A percentile compares a stretch with the other conserved stretches of the same genome.
Conservation (phyloP, 1,140 invertebrate genomes). For the Papilio machaon region DNA sequence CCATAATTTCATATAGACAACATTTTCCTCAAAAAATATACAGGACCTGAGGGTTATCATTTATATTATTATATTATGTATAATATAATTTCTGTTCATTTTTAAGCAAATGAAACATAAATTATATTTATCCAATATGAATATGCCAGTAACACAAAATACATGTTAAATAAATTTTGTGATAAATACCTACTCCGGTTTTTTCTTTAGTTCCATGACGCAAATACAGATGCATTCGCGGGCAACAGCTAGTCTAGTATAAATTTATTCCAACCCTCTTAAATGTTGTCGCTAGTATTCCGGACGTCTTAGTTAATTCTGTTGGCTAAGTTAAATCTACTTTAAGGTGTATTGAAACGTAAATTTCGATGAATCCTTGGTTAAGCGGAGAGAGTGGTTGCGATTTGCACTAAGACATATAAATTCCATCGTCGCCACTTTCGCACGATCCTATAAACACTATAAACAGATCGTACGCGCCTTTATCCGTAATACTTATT, state of each 20-base stretch:
- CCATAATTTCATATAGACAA: too few relatives aligned
- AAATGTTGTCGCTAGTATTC: not conserved
- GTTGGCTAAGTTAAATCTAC: conserved; percentile 4
- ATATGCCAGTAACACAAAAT: too few relatives aligned
- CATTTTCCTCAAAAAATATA: too few relatives aligned
- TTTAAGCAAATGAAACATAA: too few relatives aligned
- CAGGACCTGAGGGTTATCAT: too few relatives aligned
- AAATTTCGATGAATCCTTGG: not conserved
- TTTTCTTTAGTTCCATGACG: too few relatives aligned
- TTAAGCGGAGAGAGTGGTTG: conserved; percentile 2
- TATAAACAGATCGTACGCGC: conserved; percentile 21
- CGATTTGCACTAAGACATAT: conserved; percentile 9
- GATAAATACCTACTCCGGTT: too few relatives aligned
- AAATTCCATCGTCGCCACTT: conserved; percentile 19
- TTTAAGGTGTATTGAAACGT: conserved; percentile 13
- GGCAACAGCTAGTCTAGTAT: not conserved
- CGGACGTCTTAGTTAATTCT: conserved; percentile 17
- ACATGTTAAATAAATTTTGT: too few relatives aligned
- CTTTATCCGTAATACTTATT: not conserved
- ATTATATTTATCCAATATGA: too few relatives aligned
- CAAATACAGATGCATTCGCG: not conserved
- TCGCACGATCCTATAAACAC: conserved; percentile 35
- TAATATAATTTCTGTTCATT: too few relatives aligned
- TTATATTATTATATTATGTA: too few relatives aligned
- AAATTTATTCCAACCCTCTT: not conserved